Percentiles rank a stretch among this genome's conserved stretches.
Evolutionary conservation across 2,888 invertebrate species (phyloP).

Genomic region (Tenodera sinensis): DNA sequence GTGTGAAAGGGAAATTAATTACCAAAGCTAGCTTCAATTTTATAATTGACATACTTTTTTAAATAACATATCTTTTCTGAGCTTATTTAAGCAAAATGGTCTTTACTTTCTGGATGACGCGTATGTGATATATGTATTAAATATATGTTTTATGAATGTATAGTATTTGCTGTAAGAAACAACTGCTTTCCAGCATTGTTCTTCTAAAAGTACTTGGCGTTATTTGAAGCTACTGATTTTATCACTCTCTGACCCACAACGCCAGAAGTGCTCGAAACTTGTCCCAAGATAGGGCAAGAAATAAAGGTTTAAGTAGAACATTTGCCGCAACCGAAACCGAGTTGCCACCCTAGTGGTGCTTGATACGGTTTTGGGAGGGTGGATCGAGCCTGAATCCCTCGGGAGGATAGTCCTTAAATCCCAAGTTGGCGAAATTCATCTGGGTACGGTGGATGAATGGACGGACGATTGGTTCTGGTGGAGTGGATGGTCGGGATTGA

Average conservation of each 20-base stretch:
- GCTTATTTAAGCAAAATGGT: too few species aligned
- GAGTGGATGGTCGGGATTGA: slow-evolving; percentile 19
- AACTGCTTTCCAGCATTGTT: too few species aligned
- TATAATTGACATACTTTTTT: too few species aligned
- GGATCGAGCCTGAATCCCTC: slow-evolving; percentile 3
- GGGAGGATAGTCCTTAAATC: slow-evolving; percentile 17
- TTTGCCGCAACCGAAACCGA: not conserved
- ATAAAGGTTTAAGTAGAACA: not conserved
- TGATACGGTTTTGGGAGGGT: not conserved
- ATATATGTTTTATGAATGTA: too few species aligned
- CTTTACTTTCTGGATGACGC: too few species aligned
- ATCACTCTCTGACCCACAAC: not conserved
- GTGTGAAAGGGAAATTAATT: too few species aligned
- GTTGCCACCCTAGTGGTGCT: not conserved
- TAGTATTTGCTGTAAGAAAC: too few species aligned
- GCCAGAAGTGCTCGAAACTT: not conserved
- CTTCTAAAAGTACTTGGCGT: too few species aligned
- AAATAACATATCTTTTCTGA: too few species aligned
- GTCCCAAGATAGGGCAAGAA: not conserved
- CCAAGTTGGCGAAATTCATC: slow-evolving; percentile 28
- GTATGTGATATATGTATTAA: too few species aligned
- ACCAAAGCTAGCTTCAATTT: too few species aligned
- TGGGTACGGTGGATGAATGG: slow-evolving; percentile 5
- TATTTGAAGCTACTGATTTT: not conserved
- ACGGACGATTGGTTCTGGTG: slow-evolving; percentile 21